These are phyloP conservation scores for Ceratitis capitata DNA, from an alignment of 1,140 invertebrate species.

Conservation along the genomic window DNA sequence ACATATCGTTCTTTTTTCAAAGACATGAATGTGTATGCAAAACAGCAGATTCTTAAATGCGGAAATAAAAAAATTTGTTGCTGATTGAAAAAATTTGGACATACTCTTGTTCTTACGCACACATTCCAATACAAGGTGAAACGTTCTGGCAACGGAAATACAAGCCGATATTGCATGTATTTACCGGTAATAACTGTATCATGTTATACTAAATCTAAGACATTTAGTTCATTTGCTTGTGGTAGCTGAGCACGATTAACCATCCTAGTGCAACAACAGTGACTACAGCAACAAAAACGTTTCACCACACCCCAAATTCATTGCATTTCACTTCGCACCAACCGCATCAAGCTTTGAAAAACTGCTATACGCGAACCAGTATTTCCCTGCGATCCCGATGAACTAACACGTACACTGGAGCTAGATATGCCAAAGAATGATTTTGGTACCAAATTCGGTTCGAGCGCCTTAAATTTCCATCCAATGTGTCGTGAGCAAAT, in stretches of 20 bases:
- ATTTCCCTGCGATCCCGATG: constrained; percentile 36
- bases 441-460: constrained; percentile 71
- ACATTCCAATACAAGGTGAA: not conserved
- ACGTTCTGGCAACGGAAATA: not conserved
- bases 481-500: constrained; percentile 77
- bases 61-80: too few species aligned
- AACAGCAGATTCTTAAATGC: too few species aligned
- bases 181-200: too few species aligned
- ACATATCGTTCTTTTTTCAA: too few species aligned
- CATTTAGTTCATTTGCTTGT: not conserved
- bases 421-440: constrained; percentile 78
- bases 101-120: too few species aligned
- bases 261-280: constrained; percentile 35
- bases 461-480: constrained; percentile 79
- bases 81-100: too few species aligned
- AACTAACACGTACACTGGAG: constrained; percentile 56
- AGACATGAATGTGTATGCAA: too few species aligned
- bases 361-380: constrained; percentile 51
- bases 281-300: constrained; percentile 47
- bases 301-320: constrained; percentile 55
- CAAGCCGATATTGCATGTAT: too few species aligned
- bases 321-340: constrained; percentile 51
- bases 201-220: not conserved
- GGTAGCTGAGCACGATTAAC: not conserved
- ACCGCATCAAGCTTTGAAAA: constrained; percentile 52